Base-by-base conservation (phyloP, 2,888 invertebrate species). In the Oscheius onirici region DNA sequence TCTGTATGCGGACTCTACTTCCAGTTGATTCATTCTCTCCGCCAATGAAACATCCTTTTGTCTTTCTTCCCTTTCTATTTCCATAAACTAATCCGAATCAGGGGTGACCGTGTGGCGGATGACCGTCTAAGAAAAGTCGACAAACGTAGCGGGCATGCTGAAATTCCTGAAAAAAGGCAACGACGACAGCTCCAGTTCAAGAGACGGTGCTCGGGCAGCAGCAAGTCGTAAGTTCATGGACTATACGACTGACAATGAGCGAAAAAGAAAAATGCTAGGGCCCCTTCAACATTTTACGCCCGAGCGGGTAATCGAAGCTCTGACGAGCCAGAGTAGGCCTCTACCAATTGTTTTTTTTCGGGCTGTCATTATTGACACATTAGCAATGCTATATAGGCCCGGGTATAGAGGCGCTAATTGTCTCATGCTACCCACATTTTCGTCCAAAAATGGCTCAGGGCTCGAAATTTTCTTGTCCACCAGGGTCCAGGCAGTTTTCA, bases 141-240 rank as follows among this genome's bases (percentile, higher is more conserved):
- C 34, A 34, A 34, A 34, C 3, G 61, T n/a, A 52, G n/a, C 11
- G 28, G 52, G 22, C 28, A 69, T 69, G 69, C 60, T 69, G 46
- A 69, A 69, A 49, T 69, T 69, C 40, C 58, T 69, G 57, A 69
- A 69, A 60, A 69, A 69, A 46, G 57, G 57, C 69, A 69, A 51
- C 51, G 69, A 69, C 49, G 69, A 69, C 22, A 49, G 69, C 46
- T 69, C 69, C 69, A 58, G 69, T 24, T 69, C 69, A 26, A 40
- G 54, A 24, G 69, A 69, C 34, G 34, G 34, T 15, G 57, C 69
- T 46, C 41, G 44, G 43, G 58, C 69, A 11, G 69, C 52, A 46
- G 69, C 69, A 20, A 69, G 69, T 49, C 57, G 69, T 69, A 46
- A 69, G 69, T 69, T 54, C 34, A 40, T n/a, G 58, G 58, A 58